Evolutionary conservation across 2,888 invertebrate genomes (phyloP).

Genomic region (Mythimna lalbum): DNA sequence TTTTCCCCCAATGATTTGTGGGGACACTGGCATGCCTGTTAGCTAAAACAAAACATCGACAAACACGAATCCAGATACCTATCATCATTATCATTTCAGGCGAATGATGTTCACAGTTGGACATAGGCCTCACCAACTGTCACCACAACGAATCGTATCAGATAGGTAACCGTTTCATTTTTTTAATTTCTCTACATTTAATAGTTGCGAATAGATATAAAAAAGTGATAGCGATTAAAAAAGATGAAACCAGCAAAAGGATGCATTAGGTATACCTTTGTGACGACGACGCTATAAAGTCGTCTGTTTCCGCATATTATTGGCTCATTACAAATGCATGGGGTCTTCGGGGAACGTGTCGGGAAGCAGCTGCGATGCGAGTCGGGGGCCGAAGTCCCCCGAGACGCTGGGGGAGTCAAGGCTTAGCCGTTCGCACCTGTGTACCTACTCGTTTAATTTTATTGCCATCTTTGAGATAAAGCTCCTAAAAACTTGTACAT

Average conservation of each 20-base stretch:
- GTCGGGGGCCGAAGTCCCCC: slow-evolving; percentile 48
- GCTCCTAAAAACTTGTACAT: slow-evolving; percentile 36
- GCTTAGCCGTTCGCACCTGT: slow-evolving; percentile 67
- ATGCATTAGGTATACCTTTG: background rate
- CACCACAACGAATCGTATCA: too few species aligned
- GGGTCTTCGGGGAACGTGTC: slow-evolving; percentile 48
- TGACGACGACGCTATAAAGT: background rate
- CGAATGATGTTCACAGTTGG: too few species aligned
- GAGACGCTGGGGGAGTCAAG: slow-evolving; percentile 44
- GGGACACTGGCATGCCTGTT: background rate
- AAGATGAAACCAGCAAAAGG: background rate
- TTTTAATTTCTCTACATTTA: too few species aligned
- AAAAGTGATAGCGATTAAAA: background rate
- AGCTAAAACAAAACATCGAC: background rate
- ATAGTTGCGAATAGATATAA: background rate
- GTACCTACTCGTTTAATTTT: slow-evolving; percentile 57
- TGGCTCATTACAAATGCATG: slow-evolving; percentile 80
- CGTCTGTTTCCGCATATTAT: slow-evolving; percentile 68
- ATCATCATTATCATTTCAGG: too few species aligned
- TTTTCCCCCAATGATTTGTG: background rate
- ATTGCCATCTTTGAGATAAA: slow-evolving; percentile 47
- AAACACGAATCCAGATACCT: background rate
- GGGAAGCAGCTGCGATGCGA: slow-evolving; percentile 66
- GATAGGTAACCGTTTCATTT: too few species aligned
- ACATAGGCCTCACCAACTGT: too few species aligned